Conservation (phyloP, 2,797 vertebrate species). For the Siniperca obscura region DNA sequence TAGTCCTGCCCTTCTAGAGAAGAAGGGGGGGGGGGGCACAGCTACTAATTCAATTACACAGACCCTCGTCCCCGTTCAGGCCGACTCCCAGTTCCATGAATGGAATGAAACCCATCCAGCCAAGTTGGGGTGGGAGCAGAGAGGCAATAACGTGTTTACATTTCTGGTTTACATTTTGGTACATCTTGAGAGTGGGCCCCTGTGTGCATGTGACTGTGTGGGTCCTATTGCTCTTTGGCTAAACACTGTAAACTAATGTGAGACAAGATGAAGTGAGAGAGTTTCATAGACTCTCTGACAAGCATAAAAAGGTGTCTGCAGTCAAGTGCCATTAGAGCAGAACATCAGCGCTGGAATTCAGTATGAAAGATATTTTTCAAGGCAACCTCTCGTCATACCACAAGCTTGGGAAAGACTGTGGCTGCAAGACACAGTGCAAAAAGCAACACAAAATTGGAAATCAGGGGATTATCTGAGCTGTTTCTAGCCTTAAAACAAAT, state of each 20-base stretch:
- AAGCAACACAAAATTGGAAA: constrained; percentile 27
- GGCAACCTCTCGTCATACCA: neutral
- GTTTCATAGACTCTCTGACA: constrained; percentile 14
- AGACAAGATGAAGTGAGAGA: constrained; percentile 12
- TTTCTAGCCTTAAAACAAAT: constrained; percentile 43
- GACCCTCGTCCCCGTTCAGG: constrained; percentile 27
- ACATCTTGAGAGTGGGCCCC: constrained; percentile 5
- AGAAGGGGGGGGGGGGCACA: neutral
- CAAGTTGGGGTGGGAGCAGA: constrained; percentile 17
- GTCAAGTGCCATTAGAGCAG: constrained; percentile 7
- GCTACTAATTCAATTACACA: constrained; percentile 75
- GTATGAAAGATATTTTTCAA: constrained; percentile 5
- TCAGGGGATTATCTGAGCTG: constrained; percentile 24
- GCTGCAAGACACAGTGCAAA: neutral
- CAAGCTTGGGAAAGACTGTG: neutral
- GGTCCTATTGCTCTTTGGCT: constrained; percentile 8
- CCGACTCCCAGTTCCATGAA: constrained; percentile 65
- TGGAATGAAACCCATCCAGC: constrained; percentile 60
- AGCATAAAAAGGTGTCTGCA: neutral
- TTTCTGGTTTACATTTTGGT: constrained; percentile 47
- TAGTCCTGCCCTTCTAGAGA: constrained; percentile 61
- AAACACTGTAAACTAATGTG: constrained; percentile 27
- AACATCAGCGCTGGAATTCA: neutral
- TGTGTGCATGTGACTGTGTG: constrained; percentile 7
- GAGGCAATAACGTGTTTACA: constrained; percentile 62